Base-by-base conservation (phyloP, 2,797 vertebrate species). In the Tinamus major region DNA sequence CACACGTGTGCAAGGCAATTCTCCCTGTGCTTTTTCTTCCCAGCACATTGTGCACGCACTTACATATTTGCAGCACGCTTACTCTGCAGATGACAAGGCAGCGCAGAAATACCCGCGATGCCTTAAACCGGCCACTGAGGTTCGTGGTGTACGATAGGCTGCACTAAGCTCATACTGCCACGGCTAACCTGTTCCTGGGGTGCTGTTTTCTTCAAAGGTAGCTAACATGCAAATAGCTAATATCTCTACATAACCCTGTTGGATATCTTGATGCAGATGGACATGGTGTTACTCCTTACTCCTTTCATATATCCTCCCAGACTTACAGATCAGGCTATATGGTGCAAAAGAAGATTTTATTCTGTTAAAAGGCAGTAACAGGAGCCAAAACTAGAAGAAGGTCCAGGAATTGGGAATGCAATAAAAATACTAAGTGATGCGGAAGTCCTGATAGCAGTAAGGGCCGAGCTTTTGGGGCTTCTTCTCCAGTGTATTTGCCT, bases 241-340 rank as follows among this genome's bases (percentile, higher is more conserved):
- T 31, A 61, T 3, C 27, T 17, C 53, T 61, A 48, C 0, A 0
- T 48, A 59, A 21, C 20, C 71, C 79, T 80, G 49, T 33, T 42
- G 27, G 53, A 56, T 80, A 65, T 53, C 3, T 79, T 68, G 35
- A 16, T 79, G 70, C 67, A 93, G 80, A 90, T 77, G 91, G 82
- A 79, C 42, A 39, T 0, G 0, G 20, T 19, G 72, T 84, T 69
- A 55, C 51, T 81, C 62, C 80, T 35, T 62, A 61, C 42, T 90
- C 29, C 39, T 91, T 83, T 65, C 49, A 56, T 31, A 77, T 70
- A 35, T 63, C 37, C 23, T 70, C 42, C 31, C 49, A 29, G 24
- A 56, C 21, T 14, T 82, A 82, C 27, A 77, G 64, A 79, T 29
- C 2, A 4, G 31, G 70, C 58, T 29, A 26, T 6, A 65, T 2